Evolutionary conservation across 2,888 invertebrate species (phyloP), one percentile per base, ranked within the genome.

Genomic region (Branchinecta sandiegonensis): DNA sequence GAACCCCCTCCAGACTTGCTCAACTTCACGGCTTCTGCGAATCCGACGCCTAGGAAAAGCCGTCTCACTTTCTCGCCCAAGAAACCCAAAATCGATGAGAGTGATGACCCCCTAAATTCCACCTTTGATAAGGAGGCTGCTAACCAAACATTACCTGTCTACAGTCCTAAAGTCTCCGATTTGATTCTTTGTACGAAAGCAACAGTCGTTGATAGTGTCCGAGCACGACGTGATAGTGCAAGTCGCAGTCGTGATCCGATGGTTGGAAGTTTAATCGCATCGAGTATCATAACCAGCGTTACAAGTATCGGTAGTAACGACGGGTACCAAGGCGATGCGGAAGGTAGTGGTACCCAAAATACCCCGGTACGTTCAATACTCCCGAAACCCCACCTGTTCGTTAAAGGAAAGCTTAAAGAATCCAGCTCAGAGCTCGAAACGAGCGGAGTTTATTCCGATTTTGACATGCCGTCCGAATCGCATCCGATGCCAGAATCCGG

Each of bases 1-100:
- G 63, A 56, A 56, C n/a, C 63, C 14, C 63, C 63, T 17, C 63
- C 63, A 8, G 63, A 56, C 63, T 56, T 56, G 63, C 63, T 56
- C 8, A 56, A 56, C 23, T 56, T 56, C 23, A 17, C 14, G 14
- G 23, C 63, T 56, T 56, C 23, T 10, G n/a, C 8, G 8, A 9
- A n/a, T 56, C 63, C 63, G 23, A 23, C 14, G 14, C n/a, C 63
- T 8, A 56, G 23, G 23, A 10, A 8, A 17, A 56, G 14, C 23
- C 63, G 63, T 2, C n/a, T 56, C 14, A 56, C 14, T 23, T 56
- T 56, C 23, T 56, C 63, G 1, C 63, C 63, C 23, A 56, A 56
- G 63, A 56, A 56, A 56, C n/a, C 23, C 11, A 8, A 10, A 56
- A 56, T 56, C 23, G 63, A 56, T 23, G 23, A 56, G 23, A 56